Percentiles rank a stretch among this genome's conserved stretches.
Evolutionary conservation across 2,888 invertebrate genomes (phyloP).

Genomic region (Oscheius sp.): DNA sequence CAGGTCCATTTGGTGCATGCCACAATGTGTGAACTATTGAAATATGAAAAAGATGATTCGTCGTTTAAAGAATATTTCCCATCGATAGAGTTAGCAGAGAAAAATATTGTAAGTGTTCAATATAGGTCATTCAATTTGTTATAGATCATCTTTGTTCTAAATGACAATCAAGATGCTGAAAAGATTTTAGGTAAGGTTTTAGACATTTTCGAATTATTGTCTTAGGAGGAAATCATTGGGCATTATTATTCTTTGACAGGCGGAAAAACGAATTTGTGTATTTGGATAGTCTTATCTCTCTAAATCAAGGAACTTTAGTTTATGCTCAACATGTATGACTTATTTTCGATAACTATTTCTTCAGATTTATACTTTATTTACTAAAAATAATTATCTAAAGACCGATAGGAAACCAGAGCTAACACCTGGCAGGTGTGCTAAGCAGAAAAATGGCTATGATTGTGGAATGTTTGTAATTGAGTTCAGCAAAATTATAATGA

Average conservation of each 20-base stretch:
- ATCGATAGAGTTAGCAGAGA: constrained; percentile 1
- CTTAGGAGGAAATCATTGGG: constrained; percentile 47
- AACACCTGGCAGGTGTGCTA: constrained; percentile 25
- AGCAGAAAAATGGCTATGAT: constrained; percentile 47
- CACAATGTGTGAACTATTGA: constrained; percentile 25
- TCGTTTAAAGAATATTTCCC: constrained; percentile 23
- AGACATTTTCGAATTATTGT: no score
- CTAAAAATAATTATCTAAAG: neutral
- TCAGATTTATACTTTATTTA: constrained; percentile 9
- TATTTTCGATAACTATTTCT: neutral
- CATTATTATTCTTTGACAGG: constrained; percentile 41
- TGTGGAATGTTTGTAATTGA: constrained; percentile 54
- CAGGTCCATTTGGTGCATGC: constrained; percentile 25
- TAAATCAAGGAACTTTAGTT: neutral
- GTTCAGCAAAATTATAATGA: constrained; percentile 17
- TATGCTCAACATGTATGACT: constrained; percentile 3
- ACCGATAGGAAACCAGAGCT: neutral
- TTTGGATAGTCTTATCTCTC: constrained; percentile 33
- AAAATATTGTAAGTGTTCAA: constrained; percentile 21
- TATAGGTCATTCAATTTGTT: neutral
- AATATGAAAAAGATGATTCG: neutral
- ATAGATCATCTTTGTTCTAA: constrained; percentile 48
- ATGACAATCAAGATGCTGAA: constrained; percentile 42
- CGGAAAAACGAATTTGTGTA: constrained; percentile 33
- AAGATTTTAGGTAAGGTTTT: no score